Evolutionary conservation across 1,140 invertebrate species (phyloP).

Genomic region (Orius insidiosus): DNA sequence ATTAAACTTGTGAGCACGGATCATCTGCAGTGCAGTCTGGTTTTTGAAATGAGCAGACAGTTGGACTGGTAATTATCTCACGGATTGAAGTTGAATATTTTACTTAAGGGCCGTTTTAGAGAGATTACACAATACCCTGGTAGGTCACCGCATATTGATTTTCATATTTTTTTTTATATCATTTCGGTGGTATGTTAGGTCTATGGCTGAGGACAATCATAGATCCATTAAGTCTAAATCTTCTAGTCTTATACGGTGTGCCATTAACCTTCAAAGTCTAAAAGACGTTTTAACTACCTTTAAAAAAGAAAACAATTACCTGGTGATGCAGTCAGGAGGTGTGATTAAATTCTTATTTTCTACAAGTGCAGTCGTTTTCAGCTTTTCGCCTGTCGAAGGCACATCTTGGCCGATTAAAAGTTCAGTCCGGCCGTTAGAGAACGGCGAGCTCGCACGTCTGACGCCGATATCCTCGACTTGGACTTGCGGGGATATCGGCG

Average conservation of each 20-base stretch:
- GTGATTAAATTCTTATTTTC: constrained; percentile 26
- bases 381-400: constrained; percentile 28
- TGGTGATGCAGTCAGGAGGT: constrained; percentile 9
- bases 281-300: background rate
- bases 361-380: constrained; percentile 34
- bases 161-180: too few species aligned
- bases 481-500: background rate
- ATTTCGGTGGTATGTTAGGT: too few species aligned
- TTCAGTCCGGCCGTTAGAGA: constrained; percentile 53
- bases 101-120: too few species aligned
- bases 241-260: background rate
- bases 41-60: too few species aligned
- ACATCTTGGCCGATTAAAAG: constrained; percentile 42
- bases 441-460: constrained; percentile 37
- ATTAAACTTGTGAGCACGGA: too few species aligned
- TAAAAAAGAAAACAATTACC: constrained; percentile 2
- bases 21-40: too few species aligned
- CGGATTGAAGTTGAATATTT: too few species aligned
- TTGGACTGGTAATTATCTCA: too few species aligned
- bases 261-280: too few species aligned
- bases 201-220: background rate
- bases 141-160: too few species aligned
- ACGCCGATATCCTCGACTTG: constrained; percentile 21
- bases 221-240: background rate
- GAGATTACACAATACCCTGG: too few species aligned